A percentile compares a stretch with the other conserved stretches of the same genome.
Evolutionary conservation across 2,797 vertebrate species (phyloP).

Genomic region (Neopelma chrysocephalum): DNA sequence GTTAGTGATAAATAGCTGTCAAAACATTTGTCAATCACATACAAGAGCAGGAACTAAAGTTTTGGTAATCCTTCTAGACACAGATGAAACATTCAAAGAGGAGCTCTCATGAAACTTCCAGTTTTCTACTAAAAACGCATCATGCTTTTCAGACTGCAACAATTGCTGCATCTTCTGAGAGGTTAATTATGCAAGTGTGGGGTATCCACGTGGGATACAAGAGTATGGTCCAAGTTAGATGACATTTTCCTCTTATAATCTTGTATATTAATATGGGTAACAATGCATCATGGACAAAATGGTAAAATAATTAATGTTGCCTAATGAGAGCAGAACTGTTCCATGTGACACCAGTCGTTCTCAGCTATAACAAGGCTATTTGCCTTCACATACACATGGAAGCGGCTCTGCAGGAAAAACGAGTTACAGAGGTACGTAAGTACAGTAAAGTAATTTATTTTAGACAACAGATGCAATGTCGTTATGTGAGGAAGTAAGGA

Average conservation of each 20-base stretch:
- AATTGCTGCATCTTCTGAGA: neutral
- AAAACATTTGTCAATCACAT: neutral
- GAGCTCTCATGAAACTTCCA: neutral
- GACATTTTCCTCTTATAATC: neutral
- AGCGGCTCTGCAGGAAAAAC: neutral
- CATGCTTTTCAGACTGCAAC: neutral
- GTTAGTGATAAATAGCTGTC: neutral
- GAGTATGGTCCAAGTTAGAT: neutral
- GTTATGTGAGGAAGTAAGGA: neutral
- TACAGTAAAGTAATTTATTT: neutral
- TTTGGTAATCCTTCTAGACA: neutral
- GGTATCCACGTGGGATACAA: neutral
- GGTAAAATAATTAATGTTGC: neutral
- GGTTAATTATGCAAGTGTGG: neutral
- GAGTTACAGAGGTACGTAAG: accelerated
- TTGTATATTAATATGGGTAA: neutral
- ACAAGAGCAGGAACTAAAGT: neutral
- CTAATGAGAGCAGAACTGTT: neutral
- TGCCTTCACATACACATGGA: neutral
- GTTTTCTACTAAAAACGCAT: neutral
- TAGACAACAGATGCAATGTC: neutral
- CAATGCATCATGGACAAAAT: accelerated
- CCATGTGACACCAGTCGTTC: neutral
- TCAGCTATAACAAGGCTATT: neutral
- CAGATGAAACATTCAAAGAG: neutral